These are phyloP conservation scores for Vollenhovia emeryi DNA, from an alignment of 1,140 invertebrate species.

Conservation along the genomic window DNA sequence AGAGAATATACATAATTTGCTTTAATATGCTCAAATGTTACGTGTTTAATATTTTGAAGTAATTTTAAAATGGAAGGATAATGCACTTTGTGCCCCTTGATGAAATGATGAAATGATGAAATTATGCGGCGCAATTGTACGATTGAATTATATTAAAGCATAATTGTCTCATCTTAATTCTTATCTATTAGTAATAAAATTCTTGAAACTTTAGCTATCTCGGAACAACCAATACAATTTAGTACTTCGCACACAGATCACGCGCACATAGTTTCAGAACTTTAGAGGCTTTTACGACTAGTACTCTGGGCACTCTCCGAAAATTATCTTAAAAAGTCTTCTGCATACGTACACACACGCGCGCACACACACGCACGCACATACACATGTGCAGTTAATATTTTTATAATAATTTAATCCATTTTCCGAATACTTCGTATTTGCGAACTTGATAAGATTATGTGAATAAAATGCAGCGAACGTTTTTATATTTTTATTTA, in stretches of 20 bases:
- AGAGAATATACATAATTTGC: background rate
- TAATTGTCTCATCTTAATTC: conserved; percentile 5
- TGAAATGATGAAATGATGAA: background rate
- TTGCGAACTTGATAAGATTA: background rate
- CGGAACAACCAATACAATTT: conserved; percentile 28
- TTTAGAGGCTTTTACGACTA: background rate
- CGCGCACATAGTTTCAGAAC: conserved; percentile 10
- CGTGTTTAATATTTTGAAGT: background rate
- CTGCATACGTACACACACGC: background rate
- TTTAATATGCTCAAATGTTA: background rate
- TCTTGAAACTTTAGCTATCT: conserved; percentile 7
- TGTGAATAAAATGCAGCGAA: background rate
- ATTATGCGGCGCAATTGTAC: background rate
- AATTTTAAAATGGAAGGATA: background rate
- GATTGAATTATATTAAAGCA: background rate
- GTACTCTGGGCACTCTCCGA: background rate
- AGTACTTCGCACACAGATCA: conserved; percentile 16
- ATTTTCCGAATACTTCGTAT: background rate
- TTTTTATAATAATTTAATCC: conserved; percentile 26
- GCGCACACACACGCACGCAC: background rate
- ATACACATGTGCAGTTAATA: background rate
- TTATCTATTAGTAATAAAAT: conserved; percentile 23
- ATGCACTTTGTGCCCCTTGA: background rate
- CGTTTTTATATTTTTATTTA: background rate
- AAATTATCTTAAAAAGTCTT: conserved; percentile 22